phyloP scores from a whole-genome alignment of 1,140 invertebrate genomes.

The Drosophila nigrodunni region DNA sequence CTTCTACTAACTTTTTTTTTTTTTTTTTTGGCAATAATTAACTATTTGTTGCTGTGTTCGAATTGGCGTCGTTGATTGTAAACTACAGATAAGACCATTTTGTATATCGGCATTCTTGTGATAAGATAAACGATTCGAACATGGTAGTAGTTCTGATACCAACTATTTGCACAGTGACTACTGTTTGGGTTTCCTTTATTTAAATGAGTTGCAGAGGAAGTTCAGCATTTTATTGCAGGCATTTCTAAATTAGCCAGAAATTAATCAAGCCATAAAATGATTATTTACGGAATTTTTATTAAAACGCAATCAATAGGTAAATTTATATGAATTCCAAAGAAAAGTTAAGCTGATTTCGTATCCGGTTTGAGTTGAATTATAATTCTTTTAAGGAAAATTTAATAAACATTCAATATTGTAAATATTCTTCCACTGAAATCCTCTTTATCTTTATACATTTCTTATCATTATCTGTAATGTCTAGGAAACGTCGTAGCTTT shows the following conservation, averaged over 20 bases:
- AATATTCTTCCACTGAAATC: too few relatives aligned
- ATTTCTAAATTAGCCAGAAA: neutral
- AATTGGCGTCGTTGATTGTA: slow-evolving; percentile 35
- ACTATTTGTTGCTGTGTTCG: slow-evolving; percentile 58
- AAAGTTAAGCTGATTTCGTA: neutral
- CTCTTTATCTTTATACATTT: neutral
- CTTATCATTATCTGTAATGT: neutral
- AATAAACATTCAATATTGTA: too few relatives aligned
- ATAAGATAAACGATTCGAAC: slow-evolving; percentile 62
- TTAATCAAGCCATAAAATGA: slow-evolving; percentile 16
- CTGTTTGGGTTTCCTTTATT: slow-evolving; percentile 44
- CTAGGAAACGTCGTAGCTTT: neutral
- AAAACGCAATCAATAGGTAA: slow-evolving; percentile 3
- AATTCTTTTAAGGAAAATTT: too few relatives aligned
- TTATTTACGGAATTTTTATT: slow-evolving; percentile 2
- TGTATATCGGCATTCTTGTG: slow-evolving; percentile 66
- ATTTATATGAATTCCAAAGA: slow-evolving; percentile 25
- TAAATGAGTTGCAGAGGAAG: slow-evolving; percentile 39
- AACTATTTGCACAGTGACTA: slow-evolving; percentile 48
- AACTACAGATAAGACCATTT: slow-evolving; percentile 59
- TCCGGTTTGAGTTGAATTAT: neutral
- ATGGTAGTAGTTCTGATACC: slow-evolving; percentile 41
- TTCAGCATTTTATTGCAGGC: slow-evolving; percentile 1
- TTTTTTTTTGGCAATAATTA: slow-evolving; percentile 53
- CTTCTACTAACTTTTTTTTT: slow-evolving; percentile 1